Evolutionary conservation across 2,797 vertebrate genomes (phyloP).

Genomic region (Strix occidentalis): DNA sequence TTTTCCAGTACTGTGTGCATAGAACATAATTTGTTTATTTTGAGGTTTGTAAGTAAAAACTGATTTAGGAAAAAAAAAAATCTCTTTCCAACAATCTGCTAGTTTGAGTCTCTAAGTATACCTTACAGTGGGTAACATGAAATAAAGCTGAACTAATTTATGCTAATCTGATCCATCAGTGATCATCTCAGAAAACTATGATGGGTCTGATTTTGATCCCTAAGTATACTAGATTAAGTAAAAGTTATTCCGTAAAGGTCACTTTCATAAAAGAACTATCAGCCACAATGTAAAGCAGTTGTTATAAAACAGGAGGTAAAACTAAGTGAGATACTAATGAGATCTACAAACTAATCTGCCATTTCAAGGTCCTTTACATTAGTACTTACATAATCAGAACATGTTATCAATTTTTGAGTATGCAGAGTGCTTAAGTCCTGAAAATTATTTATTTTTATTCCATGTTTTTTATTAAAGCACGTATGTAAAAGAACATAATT

Average conservation of each 20-base stretch:
- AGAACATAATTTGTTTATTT: neutral
- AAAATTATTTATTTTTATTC: neutral
- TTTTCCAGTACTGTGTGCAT: neutral
- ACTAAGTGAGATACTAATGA: neutral
- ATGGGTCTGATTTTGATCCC: neutral
- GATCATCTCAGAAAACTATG: neutral
- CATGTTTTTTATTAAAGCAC: neutral
- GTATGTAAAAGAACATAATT: neutral
- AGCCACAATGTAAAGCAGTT: neutral
- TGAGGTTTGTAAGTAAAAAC: neutral
- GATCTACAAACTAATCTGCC: neutral
- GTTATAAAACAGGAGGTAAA: neutral
- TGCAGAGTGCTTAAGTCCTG: neutral
- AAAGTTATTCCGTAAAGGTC: neutral
- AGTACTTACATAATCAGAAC: neutral
- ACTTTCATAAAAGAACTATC: neutral
- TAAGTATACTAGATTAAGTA: neutral
- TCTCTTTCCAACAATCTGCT: neutral
- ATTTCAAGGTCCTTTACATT: neutral
- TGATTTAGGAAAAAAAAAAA: neutral
- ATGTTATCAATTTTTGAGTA: neutral
- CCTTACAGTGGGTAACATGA: neutral
- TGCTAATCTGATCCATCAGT: neutral
- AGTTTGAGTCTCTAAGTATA: neutral
- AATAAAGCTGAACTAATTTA: neutral